Evolutionary conservation across 2,113 vertebrate genomes (phyloP).

Genomic region (Etheostoma cragini): DNA sequence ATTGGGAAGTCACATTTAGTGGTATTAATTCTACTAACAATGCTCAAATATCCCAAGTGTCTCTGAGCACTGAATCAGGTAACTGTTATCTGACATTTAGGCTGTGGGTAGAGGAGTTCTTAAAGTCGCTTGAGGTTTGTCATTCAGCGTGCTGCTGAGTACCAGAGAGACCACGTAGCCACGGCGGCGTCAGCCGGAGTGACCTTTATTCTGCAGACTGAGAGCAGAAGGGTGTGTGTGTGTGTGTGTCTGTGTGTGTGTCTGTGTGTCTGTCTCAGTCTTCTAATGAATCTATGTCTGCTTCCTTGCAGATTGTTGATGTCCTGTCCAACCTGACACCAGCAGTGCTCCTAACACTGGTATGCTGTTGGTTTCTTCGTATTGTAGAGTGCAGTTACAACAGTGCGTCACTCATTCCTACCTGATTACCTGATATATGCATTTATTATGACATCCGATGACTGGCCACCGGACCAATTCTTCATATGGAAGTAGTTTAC

Average conservation of each 20-base stretch:
- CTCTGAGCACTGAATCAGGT: not conserved
- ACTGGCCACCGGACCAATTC: not conserved
- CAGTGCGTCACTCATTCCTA: conserved; percentile 1
- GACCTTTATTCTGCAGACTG: conserved; percentile 57
- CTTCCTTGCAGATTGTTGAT: conserved; percentile 82
- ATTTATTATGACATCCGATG: not conserved
- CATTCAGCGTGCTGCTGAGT: conserved; percentile 31
- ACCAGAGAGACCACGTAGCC: conserved; percentile 13
- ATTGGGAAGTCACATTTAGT: not conserved
- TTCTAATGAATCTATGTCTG: conserved; percentile 55
- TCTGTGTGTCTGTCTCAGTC: not conserved
- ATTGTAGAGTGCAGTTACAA: too few relatives aligned
- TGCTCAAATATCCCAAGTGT: conserved; percentile 24
- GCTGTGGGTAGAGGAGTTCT: conserved; percentile 39
- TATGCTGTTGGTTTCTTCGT: conserved; percentile 65
- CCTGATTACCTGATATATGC: not conserved
- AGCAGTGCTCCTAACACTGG: conserved; percentile 89
- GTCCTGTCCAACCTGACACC: conserved; percentile 84
- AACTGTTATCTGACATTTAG: conserved; percentile 57
- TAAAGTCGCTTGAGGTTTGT: conserved; percentile 53
- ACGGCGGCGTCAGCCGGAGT: conserved; percentile 13
- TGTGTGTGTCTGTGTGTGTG: too few relatives aligned
- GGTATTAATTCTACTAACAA: not conserved
- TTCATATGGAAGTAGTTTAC: not conserved
- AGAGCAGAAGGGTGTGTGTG: not conserved